Evolutionary conservation across 2,113 vertebrate genomes (phyloP).

Genomic region (Pomatorhinus ruficollis): DNA sequence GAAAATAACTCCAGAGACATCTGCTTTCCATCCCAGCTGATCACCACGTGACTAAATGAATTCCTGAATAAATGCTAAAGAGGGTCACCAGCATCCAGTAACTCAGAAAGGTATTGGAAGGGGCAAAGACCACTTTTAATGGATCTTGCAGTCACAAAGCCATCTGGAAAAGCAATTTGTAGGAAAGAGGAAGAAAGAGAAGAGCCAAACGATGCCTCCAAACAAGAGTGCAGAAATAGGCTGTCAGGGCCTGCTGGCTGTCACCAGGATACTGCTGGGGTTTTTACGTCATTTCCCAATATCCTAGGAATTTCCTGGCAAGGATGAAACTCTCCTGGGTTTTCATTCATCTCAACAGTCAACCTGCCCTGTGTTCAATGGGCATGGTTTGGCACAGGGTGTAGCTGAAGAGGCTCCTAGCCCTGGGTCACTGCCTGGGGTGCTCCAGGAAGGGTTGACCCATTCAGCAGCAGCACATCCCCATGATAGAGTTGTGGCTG

Average conservation of each 20-base stretch:
- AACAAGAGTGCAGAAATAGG: not conserved
- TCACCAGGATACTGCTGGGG: not conserved
- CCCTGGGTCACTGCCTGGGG: accelerated
- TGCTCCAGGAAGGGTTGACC: not conserved
- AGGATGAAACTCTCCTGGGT: not conserved
- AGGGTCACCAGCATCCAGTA: not conserved
- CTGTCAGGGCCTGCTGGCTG: not conserved
- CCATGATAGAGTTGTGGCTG: not conserved
- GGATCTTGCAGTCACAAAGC: not conserved
- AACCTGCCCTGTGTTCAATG: not conserved
- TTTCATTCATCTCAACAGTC: not conserved
- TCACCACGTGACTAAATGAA: not conserved
- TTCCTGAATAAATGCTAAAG: constrained; percentile 13
- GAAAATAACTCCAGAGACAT: not conserved
- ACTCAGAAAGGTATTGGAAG: not conserved
- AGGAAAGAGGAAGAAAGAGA: not conserved
- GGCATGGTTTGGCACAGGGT: not conserved
- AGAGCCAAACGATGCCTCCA: not conserved
- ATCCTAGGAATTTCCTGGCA: not conserved
- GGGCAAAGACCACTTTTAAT: not conserved
- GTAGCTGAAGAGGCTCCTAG: not conserved
- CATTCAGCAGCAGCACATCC: not conserved
- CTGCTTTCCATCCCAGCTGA: constrained; percentile 1
- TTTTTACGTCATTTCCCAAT: not conserved
- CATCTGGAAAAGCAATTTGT: not conserved